Base-by-base conservation (phyloP, 2,888 invertebrate genomes). In the Hyppa rectilinea region DNA sequence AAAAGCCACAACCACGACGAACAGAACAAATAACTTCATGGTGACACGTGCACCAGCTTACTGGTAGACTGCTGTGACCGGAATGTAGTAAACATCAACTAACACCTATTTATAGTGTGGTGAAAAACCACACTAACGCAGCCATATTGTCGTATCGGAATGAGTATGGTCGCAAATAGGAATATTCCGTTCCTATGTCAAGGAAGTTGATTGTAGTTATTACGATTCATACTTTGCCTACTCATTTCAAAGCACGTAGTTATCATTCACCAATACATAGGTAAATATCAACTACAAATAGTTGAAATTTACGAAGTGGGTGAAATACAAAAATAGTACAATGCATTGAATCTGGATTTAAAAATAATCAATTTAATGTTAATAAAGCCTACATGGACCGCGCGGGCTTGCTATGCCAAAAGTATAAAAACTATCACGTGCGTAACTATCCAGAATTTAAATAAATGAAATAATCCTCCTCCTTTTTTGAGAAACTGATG, bases 21-120 rank as follows among this genome's bases (percentile, higher is more conserved):
- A 61, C 14, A 40, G 2, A 20, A 43, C 20, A 34, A 34, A 34
- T 3, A 62, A 6, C 14, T 64, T 64, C 64, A 43, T 64, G 63
- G 20, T n/a, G 26, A 61, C 10, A 43, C 14, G 23, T 45, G 6
- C 20, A 43, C 9, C 3, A 2, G 23, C 20, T 31, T 23, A 20
- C 12, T 23, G 14, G 31, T 23, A 17, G 4, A 23, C 6, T 23
- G 23, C 4, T 43, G 7, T 20, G 7, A 64, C 7, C 3, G 9
- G 12, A 64, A 40, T 38, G 10, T 20, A 12, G 14, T 5, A 9
- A 14, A 20, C 1, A 5, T 3, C 14, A 7, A 31, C 14, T n/a
- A 20, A 56, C 2, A 2, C 31, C 20, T 20, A 26, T 36, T 14
- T 36, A 31, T 52, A 43, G 40, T 40, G 53, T 14, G 31, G 12